phyloP scores from a whole-genome alignment of 2,888 invertebrate species.

The Biston betularia region DNA sequence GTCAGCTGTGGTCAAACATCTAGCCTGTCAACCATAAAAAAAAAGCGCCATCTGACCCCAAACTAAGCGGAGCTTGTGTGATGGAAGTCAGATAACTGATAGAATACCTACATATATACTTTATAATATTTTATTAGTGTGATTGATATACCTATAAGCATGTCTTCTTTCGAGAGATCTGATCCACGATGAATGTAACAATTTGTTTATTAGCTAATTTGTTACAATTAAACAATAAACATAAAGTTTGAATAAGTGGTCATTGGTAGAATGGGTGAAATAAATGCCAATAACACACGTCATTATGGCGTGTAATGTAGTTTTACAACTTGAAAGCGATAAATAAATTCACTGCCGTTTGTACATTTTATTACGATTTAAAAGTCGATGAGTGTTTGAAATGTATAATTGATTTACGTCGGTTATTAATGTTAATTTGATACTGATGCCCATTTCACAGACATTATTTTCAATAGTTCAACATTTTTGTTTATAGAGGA shows the following conservation, averaged over 20 bases:
- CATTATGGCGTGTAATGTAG: conserved; percentile 84
- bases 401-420: conserved; percentile 83
- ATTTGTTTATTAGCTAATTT: conserved; percentile 63
- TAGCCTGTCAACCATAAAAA: no score
- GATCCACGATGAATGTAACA: conserved; percentile 28
- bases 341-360: conserved; percentile 85
- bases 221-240: conserved; percentile 78
- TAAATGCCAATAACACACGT: conserved; percentile 84
- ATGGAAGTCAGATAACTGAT: no score
- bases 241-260: conserved; percentile 76
- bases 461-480: conserved; percentile 22
- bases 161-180: neutral
- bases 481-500: neutral
- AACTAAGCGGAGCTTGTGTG: no score
- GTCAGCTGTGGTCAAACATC: no score
- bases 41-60: no score
- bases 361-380: conserved; percentile 85
- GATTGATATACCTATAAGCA: neutral
- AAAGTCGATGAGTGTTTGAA: conserved; percentile 83
- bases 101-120: no score
- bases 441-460: conserved; percentile 46
- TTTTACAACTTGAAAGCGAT: conserved; percentile 85
- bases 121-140: no score
- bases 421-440: conserved; percentile 81
- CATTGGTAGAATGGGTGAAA: conserved; percentile 79